phyloP scores from a whole-genome alignment of 2,888 invertebrate species.

The Parnassius orleans region DNA sequence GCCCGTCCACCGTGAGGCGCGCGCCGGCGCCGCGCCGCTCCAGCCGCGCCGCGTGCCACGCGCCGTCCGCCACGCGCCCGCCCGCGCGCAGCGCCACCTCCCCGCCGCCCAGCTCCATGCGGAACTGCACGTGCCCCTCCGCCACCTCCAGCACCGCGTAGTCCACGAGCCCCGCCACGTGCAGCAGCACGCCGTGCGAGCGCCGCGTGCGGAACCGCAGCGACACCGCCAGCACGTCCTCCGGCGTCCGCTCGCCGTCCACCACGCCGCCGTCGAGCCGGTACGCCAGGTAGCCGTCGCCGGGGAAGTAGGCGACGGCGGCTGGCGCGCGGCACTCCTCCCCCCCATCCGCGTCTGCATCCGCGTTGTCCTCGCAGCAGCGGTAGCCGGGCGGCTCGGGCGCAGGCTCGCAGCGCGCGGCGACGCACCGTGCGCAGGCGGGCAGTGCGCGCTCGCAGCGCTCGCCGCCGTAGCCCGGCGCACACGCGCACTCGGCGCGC shows the following conservation, averaged over 20 bases:
- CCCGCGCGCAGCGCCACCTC: slow-evolving; percentile 90
- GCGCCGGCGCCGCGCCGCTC: slow-evolving; percentile 91
- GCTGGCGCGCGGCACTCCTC: slow-evolving; percentile 82
- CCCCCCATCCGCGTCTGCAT: slow-evolving; percentile 58
- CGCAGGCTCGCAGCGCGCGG: slow-evolving; percentile 89
- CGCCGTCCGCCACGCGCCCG: slow-evolving; percentile 65
- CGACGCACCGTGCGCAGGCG: slow-evolving; percentile 81
- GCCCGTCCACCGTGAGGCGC: slow-evolving; percentile 89
- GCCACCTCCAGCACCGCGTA: slow-evolving; percentile 92
- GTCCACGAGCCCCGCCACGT: slow-evolving; percentile 92
- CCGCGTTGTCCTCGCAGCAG: slow-evolving; percentile 87
- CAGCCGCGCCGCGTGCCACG: slow-evolving; percentile 89
- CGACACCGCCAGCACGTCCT: slow-evolving; percentile 89
- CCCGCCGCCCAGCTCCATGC: slow-evolving; percentile 96
- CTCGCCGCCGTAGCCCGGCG: slow-evolving; percentile 90
- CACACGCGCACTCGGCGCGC: slow-evolving; percentile 88
- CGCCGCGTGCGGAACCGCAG: slow-evolving; percentile 90
- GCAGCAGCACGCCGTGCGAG: slow-evolving; percentile 91
- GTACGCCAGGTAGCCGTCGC: slow-evolving; percentile 87
- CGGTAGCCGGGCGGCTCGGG: slow-evolving; percentile 83
- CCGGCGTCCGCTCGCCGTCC: slow-evolving; percentile 84
- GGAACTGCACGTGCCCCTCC: slow-evolving; percentile 93
- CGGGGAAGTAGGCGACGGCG: slow-evolving; percentile 84
- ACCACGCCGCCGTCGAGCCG: slow-evolving; percentile 84
- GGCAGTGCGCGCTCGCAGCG: slow-evolving; percentile 89